Conservation (phyloP, 2,888 invertebrate species). For the Prionchulus punctatus region DNA sequence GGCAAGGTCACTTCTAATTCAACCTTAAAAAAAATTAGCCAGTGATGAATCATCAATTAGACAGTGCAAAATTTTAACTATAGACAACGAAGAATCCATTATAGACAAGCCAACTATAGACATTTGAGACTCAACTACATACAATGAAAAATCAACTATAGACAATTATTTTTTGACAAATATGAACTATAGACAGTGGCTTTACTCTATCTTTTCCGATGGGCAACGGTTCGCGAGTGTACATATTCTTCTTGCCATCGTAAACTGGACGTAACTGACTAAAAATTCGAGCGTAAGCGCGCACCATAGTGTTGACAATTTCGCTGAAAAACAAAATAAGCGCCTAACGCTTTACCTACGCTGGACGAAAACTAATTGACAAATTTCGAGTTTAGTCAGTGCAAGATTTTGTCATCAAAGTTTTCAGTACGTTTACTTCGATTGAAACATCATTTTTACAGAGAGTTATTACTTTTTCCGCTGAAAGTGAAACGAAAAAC, state of each 20-base stretch:
- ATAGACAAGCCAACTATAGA: not conserved
- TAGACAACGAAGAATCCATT: not conserved
- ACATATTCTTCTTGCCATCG: constrained; percentile 94
- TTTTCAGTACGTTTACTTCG: too few species aligned
- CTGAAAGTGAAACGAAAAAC: not conserved
- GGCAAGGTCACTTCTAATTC: constrained; percentile 63
- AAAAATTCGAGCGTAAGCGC: constrained; percentile 22
- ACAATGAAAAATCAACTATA: too few species aligned
- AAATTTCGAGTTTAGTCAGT: too few species aligned
- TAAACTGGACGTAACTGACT: constrained; percentile 59
- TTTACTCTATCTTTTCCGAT: constrained; percentile 83
- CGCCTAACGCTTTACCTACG: not conserved
- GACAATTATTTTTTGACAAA: too few species aligned
- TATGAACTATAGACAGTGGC: too few species aligned
- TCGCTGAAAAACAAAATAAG: constrained; percentile 20
- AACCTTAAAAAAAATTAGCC: constrained; percentile 20
- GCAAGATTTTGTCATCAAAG: too few species aligned
- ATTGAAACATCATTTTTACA: too few species aligned
- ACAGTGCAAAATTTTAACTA: not conserved
- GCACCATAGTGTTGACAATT: constrained; percentile 28
- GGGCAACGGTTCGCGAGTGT: constrained; percentile 88
- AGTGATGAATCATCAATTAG: too few species aligned
- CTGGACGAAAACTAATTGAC: not conserved
- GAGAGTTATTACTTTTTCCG: not conserved
- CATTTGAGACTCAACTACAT: not conserved